Evolutionary conservation across 2,797 vertebrate species (phyloP), one percentile per base, ranked within the genome.

Genomic region (Sardinella longiceps): DNA sequence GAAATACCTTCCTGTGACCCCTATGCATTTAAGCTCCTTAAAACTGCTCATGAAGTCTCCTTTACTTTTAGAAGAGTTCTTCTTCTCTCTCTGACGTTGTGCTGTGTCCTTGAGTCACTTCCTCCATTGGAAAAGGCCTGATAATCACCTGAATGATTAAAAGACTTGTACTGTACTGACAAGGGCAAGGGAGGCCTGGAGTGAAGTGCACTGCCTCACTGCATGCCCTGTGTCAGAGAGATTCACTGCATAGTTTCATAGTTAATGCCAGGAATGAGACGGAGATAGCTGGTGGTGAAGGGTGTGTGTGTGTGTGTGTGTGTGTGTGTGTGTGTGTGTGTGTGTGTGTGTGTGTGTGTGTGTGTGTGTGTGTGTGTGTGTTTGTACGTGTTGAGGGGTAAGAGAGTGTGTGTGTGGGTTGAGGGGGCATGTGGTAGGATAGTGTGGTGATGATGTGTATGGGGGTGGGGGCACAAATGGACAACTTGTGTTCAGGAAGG

Each of bases 401-500:
- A 23, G 7, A 23, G 58, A 23, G 25, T n/a, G 53, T 56, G 53
- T 56, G 53, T n/a, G 23, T 28, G 23, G 46, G 46, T 5, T 5
- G 46, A 9, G 46, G 46, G 46, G 30, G 33, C 30, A 15, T 39
- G 30, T 18, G 51, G 51, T 53, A 53, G 70, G 7, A 20, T 77
- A 77, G 15, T 18, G 37, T 43, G 33, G 70, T 77, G 70, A 10
- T 33, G 15, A 33, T 20, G 70, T 11, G 70, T 39, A 9, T 20
- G 18, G 70, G 5, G 70, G 37, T 25, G 37, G 18, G 37, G 7
- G 93, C 91, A 91, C 90, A 95, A 95, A 95, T 95, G 94, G 94
- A 95, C 91, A 95, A 91, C 93, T 92, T 93, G 91, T 95, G 94
- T 95, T 94, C 58, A 87, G 18, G 39, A 5, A 43, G 37, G 37